Evolutionary conservation across 2,888 invertebrate genomes (phyloP), one percentile per base, ranked within the genome.

Genomic region (Venusia cambrica): DNA sequence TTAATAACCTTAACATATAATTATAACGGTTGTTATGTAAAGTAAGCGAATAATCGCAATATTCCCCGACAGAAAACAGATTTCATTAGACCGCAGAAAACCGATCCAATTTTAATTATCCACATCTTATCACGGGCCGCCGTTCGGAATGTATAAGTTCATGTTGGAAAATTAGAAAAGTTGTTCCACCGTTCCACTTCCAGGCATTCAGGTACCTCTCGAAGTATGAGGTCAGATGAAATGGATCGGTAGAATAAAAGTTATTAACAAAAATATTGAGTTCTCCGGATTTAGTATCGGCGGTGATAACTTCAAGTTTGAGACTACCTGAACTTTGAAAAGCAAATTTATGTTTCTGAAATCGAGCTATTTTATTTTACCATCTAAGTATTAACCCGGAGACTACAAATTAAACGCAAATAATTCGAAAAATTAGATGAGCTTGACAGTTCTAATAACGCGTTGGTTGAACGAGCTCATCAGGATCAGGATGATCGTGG

Each of bases 151-250:
- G 70, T 72, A 71, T 66, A 78, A 77, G 67, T 74, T 74, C 69
- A 57, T 40, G 74, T 75, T 67, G 70, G 78, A 70, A 83, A 79
- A 81, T 83, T 81, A 77, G 75, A 79, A 81, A 84, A 83, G 73
- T 84, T 80, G 71, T 81, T 76, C 25, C 27, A 8, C 38, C 28
- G 41, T 41, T 49, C 54, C 59, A 63, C 62, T 69, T 73, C 67
- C 68, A 73, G 73, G 68, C 71, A 67, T 55, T 68, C 68, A 73
- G 73, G 68, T 71, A 67, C 56, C 62, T 64, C 52, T 26, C 45
- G 42, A 70, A 66, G 73, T 74, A 74, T 72, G 73, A 58, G 45
- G 58, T 52, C 48, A 58, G 62, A 66, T 64, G 69, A 68, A 73
- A 67, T 48, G 20, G 54, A 51, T 45, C 49, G 43, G 45, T 20